These are phyloP conservation scores for Myotis yumanensis DNA, from an alignment of 2,113 vertebrate species.

Conservation along the genomic window DNA sequence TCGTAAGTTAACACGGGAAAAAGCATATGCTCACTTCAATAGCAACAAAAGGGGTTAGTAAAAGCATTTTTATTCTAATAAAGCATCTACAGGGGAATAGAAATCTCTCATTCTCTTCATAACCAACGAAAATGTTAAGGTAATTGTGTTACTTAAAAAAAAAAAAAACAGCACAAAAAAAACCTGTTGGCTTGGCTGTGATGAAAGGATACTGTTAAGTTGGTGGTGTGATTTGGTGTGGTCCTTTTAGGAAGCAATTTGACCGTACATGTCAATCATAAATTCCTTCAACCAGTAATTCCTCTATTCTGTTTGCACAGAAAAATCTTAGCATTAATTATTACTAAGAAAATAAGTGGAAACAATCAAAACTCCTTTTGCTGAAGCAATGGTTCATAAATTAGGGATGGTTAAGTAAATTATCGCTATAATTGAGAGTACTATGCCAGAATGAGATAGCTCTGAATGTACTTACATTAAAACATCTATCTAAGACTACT, in stretches of 20 bases:
- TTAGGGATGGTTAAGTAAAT: background rate
- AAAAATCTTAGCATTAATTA: background rate
- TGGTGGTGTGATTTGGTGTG: background rate
- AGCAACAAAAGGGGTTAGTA: background rate
- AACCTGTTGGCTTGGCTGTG: background rate
- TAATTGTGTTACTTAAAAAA: background rate
- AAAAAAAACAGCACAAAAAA: background rate
- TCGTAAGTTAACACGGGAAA: background rate
- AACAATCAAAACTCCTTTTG: background rate
- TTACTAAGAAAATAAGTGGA: slow-evolving; percentile 19
- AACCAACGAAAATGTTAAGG: background rate
- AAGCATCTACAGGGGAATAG: background rate
- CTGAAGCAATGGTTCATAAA: background rate
- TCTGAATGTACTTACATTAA: background rate
- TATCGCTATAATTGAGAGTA: background rate
- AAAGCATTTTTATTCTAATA: background rate
- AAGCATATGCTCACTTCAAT: background rate
- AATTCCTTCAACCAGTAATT: background rate
- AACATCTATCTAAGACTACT: background rate
- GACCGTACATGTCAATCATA: background rate
- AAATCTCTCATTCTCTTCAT: background rate
- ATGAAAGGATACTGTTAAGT: background rate
- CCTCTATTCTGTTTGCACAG: background rate
- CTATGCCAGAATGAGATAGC: background rate
- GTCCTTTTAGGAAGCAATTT: background rate